A percentile compares a stretch with the other conserved stretches of the same genome.
Evolutionary conservation across 2,113 vertebrate species (phyloP).

Genomic region (Orcinus orca): DNA sequence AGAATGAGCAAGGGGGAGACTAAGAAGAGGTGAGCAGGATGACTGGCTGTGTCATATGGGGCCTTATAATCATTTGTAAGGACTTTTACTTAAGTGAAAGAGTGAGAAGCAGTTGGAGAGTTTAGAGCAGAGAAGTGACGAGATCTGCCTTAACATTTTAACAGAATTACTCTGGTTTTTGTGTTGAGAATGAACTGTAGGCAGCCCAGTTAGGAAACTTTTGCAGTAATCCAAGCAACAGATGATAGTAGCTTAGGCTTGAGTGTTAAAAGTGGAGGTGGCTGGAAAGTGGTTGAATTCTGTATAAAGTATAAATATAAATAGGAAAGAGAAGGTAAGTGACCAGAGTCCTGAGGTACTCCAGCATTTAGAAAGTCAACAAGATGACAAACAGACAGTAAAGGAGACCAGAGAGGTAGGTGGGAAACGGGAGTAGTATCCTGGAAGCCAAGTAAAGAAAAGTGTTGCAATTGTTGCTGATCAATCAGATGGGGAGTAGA

Average conservation of each 20-base stretch:
- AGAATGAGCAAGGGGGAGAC: neutral
- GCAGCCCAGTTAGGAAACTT: neutral
- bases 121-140: neutral
- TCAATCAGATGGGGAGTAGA: neutral
- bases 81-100: neutral
- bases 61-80: neutral
- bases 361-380: neutral
- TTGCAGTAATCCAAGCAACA: neutral
- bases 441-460: neutral
- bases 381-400: neutral
- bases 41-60: neutral
- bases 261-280: neutral
- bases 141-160: neutral
- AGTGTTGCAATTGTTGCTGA: neutral
- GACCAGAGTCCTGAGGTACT: neutral
- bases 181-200: neutral
- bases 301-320: neutral
- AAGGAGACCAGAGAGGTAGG: neutral
- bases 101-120: neutral
- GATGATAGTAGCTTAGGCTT: neutral
- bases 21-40: neutral
- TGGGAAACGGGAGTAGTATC: neutral
- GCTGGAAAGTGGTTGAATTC: neutral
- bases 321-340: neutral
- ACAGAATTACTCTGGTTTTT: neutral